phyloP scores from a whole-genome alignment of 2,888 invertebrate species.

The Drosophila testacea region DNA sequence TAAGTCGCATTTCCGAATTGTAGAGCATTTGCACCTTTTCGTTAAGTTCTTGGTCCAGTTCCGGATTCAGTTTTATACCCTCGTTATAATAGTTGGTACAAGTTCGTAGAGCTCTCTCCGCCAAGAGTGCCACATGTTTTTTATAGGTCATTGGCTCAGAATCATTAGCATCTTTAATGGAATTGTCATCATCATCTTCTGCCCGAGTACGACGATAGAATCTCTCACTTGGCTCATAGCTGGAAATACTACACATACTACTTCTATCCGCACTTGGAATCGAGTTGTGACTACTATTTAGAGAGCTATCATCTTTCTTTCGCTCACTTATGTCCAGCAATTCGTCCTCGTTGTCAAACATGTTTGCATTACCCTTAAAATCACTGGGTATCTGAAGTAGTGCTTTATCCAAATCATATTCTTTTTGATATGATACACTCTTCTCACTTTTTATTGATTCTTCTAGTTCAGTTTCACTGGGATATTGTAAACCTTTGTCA shows the following conservation, averaged over 20 bases:
- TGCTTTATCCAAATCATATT: conserved; percentile 34
- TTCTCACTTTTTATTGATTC: background rate
- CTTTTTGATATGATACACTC: background rate
- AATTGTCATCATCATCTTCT: background rate
- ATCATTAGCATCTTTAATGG: background rate
- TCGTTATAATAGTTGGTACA: conserved; percentile 18
- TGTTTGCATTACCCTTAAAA: conserved; percentile 18
- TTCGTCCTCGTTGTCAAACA: conserved; percentile 39
- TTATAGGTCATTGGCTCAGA: conserved; percentile 4
- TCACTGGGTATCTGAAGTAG: conserved; percentile 12
- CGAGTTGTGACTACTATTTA: conserved; percentile 19
- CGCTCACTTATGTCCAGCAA: conserved; percentile 27
- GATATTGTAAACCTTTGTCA: conserved; percentile 54
- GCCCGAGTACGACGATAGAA: conserved; percentile 52
- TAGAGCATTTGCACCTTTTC: conserved; percentile 23
- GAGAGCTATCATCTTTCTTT: conserved; percentile 11
- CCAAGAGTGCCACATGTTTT: conserved; percentile 45
- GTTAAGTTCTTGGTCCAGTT: conserved; percentile 2
- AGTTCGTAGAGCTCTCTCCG: conserved; percentile 41
- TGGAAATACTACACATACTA: conserved; percentile 19
- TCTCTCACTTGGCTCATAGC: conserved; percentile 49
- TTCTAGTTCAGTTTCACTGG: conserved; percentile 46
- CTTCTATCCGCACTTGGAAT: conserved; percentile 7
- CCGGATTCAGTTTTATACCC: background rate
- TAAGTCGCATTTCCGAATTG: conserved; percentile 34